Conservation (phyloP, 2,888 invertebrate species). For the Apamea crenata region DNA sequence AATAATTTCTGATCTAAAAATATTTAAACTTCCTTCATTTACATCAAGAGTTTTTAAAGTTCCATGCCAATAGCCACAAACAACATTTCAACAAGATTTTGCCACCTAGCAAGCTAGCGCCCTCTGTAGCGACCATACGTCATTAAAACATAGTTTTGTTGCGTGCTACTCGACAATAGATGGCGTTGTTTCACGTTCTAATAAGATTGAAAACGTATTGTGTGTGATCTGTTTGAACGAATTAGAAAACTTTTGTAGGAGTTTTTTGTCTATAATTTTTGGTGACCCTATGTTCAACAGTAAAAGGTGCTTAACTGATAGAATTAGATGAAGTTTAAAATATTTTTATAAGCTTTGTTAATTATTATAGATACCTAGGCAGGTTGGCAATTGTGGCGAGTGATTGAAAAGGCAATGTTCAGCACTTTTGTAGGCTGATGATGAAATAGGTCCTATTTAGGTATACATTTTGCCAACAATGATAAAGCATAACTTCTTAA, state of each 20-base stretch:
- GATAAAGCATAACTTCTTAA: neutral
- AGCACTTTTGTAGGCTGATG: neutral
- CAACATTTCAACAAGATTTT: conserved; percentile 14
- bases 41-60: neutral
- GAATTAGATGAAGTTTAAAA: neutral
- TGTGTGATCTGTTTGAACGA: neutral
- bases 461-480: neutral
- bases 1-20: neutral
- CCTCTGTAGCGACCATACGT: conserved; percentile 69
- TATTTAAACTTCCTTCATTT: neutral
- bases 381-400: neutral
- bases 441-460: neutral
- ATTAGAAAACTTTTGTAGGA: neutral
- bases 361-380: neutral
- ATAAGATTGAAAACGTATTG: conserved; percentile 45
- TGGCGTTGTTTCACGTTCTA: conserved; percentile 73
- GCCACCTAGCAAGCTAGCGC: conserved; percentile 68
- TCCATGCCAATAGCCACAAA: neutral
- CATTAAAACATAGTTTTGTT: conserved; percentile 42
- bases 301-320: neutral
- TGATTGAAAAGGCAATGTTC: neutral
- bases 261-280: neutral
- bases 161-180: conserved; percentile 82
- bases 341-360: neutral
- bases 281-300: too few species aligned